Evolutionary conservation across 2,113 vertebrate genomes (phyloP).

Genomic region (Onychostoma macrolepis): DNA sequence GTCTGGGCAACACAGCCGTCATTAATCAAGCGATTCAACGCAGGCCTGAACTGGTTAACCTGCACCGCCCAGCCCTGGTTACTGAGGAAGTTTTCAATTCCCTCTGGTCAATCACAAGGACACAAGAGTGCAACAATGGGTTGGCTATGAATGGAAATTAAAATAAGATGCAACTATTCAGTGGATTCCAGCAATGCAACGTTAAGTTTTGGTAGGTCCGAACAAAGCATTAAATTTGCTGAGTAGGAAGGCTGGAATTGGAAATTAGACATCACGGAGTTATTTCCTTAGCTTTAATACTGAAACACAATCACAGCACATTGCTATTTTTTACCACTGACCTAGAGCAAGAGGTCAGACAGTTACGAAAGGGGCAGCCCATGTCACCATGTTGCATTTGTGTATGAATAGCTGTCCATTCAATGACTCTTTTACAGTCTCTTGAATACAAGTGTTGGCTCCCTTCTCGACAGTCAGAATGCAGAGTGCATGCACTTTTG

Average conservation of each 20-base stretch:
- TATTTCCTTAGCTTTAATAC: not conserved
- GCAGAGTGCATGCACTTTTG: constrained; percentile 21
- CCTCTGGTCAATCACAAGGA: constrained; percentile 65
- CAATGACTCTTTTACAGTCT: constrained; percentile 67
- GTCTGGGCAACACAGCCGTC: constrained; percentile 65
- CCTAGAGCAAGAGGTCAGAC: constrained; percentile 57
- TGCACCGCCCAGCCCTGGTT: constrained; percentile 63
- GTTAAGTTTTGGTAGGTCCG: not conserved
- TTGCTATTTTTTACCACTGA: not conserved
- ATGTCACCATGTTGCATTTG: constrained; percentile 67
- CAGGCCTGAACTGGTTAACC: constrained; percentile 67
- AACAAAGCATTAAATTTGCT: not conserved
- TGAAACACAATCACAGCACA: not conserved
- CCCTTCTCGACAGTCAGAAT: constrained; percentile 29
- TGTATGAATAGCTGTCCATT: constrained; percentile 73
- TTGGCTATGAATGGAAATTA: constrained; percentile 58
- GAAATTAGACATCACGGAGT: not conserved
- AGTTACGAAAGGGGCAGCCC: constrained; percentile 63
- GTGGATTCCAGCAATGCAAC: not conserved
- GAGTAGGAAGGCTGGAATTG: not conserved
- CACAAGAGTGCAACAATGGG: constrained; percentile 62
- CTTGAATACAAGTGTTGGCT: constrained; percentile 52
- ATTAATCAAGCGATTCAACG: constrained; percentile 75
- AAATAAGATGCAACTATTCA: constrained; percentile 56
- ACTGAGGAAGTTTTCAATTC: constrained; percentile 73